phyloP scores from a whole-genome alignment of 2,113 vertebrate species.

The Myrmecophaga tridactyla region DNA sequence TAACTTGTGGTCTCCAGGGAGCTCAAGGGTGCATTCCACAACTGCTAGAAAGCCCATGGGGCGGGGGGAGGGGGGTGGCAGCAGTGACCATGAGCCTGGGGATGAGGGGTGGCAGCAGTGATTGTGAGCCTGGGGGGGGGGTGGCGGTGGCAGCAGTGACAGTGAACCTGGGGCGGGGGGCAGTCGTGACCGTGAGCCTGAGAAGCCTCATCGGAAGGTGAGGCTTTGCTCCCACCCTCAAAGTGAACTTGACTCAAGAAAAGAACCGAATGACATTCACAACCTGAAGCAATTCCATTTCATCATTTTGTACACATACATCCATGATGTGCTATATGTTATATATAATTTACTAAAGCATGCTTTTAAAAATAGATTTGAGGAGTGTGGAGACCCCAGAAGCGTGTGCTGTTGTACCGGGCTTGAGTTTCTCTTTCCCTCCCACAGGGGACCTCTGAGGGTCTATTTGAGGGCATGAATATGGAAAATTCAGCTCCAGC shows the following conservation, averaged over 20 bases:
- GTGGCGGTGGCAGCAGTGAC: no score
- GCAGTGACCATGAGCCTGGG: no score
- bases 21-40: neutral
- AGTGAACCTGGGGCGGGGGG: no score
- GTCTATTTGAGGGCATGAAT: conserved; percentile 79
- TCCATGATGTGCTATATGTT: conserved; percentile 68
- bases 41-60: neutral
- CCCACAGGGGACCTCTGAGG: conserved; percentile 70
- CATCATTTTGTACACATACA: conserved; percentile 75
- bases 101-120: no score
- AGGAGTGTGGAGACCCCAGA: conserved; percentile 71
- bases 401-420: conserved; percentile 73
- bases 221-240: neutral
- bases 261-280: conserved; percentile 42
- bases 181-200: no score
- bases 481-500: conserved; percentile 70
- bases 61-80: no score
- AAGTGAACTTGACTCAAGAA: neutral
- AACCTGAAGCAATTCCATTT: conserved; percentile 55
- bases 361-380: conserved; percentile 77
- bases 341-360: conserved; percentile 77
- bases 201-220: neutral
- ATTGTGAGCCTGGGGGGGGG: no score
- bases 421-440: conserved; percentile 67
- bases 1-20: neutral